Conservation (phyloP, 2,113 vertebrate genomes). For the Fukomys damarensis region DNA sequence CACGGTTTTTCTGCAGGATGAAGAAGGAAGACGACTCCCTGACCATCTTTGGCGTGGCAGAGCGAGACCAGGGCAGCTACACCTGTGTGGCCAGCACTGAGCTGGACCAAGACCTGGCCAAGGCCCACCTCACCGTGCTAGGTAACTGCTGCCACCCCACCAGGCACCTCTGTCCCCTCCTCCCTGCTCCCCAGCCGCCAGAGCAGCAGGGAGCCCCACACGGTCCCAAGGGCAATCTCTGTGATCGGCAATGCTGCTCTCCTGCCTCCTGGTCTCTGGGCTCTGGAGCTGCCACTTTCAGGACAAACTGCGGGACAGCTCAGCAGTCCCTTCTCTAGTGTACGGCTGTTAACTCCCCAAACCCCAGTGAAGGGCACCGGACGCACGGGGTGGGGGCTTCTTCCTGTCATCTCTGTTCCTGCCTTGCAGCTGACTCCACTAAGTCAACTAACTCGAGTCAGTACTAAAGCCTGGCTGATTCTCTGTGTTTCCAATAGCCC, state of each 20-base stretch:
- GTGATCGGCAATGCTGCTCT: rapidly evolving
- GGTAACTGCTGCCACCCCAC: constrained; percentile 86
- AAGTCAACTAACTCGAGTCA: background rate
- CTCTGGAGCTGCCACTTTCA: background rate
- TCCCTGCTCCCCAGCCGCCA: background rate
- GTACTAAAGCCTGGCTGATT: background rate
- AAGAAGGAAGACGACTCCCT: constrained; percentile 93
- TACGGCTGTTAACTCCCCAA: background rate
- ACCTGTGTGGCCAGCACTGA: constrained; percentile 93
- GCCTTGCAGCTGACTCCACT: constrained; percentile 58
- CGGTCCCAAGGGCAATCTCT: rapidly evolving
- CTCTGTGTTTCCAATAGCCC: background rate
- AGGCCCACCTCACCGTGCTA: constrained; percentile 94
- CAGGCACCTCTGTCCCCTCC: rapidly evolving
- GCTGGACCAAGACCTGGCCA: constrained; percentile 93
- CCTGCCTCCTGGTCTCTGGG: background rate
- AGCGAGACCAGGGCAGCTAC: constrained; percentile 94
- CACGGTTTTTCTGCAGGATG: constrained; percentile 84
- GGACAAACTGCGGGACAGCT: background rate
- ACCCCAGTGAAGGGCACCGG: background rate
- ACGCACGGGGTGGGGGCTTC: background rate
- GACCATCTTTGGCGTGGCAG: constrained; percentile 90
- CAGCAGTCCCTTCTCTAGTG: background rate
- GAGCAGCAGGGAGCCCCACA: background rate
- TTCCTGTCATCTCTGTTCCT: background rate